Conservation (phyloP, 2,888 invertebrate genomes). For the Flabesymbios commensalis region DNA sequence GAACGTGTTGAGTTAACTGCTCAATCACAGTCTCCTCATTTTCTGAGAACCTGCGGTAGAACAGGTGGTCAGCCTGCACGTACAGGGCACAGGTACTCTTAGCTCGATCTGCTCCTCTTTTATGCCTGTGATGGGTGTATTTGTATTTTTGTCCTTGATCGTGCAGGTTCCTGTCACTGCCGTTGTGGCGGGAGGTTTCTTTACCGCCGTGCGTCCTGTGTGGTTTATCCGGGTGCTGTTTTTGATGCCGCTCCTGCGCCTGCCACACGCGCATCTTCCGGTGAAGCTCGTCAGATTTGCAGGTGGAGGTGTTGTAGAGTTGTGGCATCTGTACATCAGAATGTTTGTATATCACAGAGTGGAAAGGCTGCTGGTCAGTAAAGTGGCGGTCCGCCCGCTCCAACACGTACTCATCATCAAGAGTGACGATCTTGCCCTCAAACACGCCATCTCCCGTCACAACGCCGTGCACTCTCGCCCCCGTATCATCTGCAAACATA, state of each 20-base stretch:
- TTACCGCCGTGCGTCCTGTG: not conserved
- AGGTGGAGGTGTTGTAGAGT: slow-evolving; percentile 30
- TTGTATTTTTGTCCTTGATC: not conserved
- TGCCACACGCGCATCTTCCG: slow-evolving; percentile 35
- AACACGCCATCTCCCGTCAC: slow-evolving; percentile 85
- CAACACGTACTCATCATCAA: slow-evolving; percentile 78
- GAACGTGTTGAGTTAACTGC: slow-evolving; percentile 92
- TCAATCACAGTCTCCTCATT: slow-evolving; percentile 89
- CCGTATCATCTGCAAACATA: slow-evolving; percentile 20
- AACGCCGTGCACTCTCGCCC: slow-evolving; percentile 80
- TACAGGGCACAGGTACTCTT: slow-evolving; percentile 69
- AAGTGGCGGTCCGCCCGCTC: slow-evolving; percentile 92
- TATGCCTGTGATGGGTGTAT: slow-evolving; percentile 9
- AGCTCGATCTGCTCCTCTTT: slow-evolving; percentile 69
- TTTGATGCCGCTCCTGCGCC: not conserved
- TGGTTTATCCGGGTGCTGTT: not conserved
- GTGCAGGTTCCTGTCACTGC: not conserved
- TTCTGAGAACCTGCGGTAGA: slow-evolving; percentile 40
- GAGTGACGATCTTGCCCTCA: slow-evolving; percentile 77
- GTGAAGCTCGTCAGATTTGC: slow-evolving; percentile 40
- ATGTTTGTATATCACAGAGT: slow-evolving; percentile 92
- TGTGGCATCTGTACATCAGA: slow-evolving; percentile 77
- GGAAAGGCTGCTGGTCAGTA: slow-evolving; percentile 70
- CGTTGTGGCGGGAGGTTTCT: not conserved
- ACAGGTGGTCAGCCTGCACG: slow-evolving; percentile 48